Evolutionary conservation across 1,140 invertebrate genomes (phyloP).

Genomic region (Drosophila lini): DNA sequence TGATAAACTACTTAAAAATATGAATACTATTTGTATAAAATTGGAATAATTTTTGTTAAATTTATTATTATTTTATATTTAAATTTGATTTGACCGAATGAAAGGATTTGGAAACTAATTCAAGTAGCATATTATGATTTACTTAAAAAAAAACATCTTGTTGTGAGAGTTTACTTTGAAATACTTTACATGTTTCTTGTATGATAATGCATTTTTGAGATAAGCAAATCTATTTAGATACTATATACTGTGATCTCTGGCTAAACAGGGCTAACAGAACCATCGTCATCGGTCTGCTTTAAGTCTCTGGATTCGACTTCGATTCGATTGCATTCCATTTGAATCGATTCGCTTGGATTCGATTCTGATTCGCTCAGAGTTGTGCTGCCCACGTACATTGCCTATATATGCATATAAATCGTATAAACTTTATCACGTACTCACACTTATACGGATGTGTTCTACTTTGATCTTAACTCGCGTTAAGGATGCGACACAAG

Average conservation of each 20-base stretch:
- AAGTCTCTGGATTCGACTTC: not conserved
- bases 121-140: not conserved
- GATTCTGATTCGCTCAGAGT: constrained; percentile 16
- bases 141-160: not conserved
- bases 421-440: constrained; percentile 28
- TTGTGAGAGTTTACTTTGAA: not conserved
- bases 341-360: constrained; percentile 9
- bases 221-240: constrained; percentile 5
- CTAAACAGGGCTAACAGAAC: constrained; percentile 19
- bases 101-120: not conserved
- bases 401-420: constrained; percentile 24
- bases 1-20: too few relatives aligned
- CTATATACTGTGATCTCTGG: not conserved
- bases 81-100: not conserved
- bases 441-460: constrained; percentile 28
- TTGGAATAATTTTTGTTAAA: not conserved
- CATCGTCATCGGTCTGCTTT: constrained; percentile 18
- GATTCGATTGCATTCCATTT: constrained; percentile 8
- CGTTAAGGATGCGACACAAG: constrained; percentile 14
- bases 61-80: not conserved
- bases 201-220: not conserved
- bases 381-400: constrained; percentile 26
- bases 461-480: constrained; percentile 19
- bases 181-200: not conserved
- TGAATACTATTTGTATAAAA: not conserved